Evolutionary conservation across 37 sponge, comb jelly and placozoan species (phyloP), one percentile per base, ranked within the genome.

Genomic region (Ephydatia muelleri): DNA sequence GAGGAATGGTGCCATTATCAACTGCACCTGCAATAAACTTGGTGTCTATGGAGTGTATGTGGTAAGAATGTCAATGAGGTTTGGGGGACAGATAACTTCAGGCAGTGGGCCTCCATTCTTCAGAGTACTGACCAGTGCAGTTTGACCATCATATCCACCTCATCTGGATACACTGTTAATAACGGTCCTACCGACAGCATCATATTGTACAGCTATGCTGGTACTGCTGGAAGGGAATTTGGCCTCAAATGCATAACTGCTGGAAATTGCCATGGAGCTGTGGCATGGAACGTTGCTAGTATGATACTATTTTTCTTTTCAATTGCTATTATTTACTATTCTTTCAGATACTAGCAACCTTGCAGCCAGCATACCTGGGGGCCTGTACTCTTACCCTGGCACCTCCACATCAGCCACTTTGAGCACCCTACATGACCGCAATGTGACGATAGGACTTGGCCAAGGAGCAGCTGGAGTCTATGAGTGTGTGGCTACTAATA

Each of bases 361-460:
- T 39, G 36, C 36, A 3, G 16, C 9, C 8, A 38, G 37, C 13
- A 38, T 39, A 38, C 38, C 37, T 21, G 75, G 75, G 0, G n/a
- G 36, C 22, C 36, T 75, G 75, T 75, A 75, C 37, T 36, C 35
- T 21, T 75, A 75, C 36, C 36, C n/a, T 35, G 14, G 37, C 43
- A 36, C 28, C 36, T 0, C 22, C 14, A 36, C 32, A 5, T 75
- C 75, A 0, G 75, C 37, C 36, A 5, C 36, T 6, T 13, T 75
- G 36, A 38, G 75, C 5, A 75, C 75, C 0, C 12, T 36, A 11
- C 9, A 39, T 31, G 75, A 21, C 11, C 32, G 2, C 8, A 38
- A 73, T 70, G 77, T 38, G 37, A 73, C 79, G 22, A 57, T 85
- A 64, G 86, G 86, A 22, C 47, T 72, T n/a, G 30, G 30, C 23